These are phyloP conservation scores for Norana najaformis DNA, from an alignment of 2,888 invertebrate genomes.

Conservation along the genomic window DNA sequence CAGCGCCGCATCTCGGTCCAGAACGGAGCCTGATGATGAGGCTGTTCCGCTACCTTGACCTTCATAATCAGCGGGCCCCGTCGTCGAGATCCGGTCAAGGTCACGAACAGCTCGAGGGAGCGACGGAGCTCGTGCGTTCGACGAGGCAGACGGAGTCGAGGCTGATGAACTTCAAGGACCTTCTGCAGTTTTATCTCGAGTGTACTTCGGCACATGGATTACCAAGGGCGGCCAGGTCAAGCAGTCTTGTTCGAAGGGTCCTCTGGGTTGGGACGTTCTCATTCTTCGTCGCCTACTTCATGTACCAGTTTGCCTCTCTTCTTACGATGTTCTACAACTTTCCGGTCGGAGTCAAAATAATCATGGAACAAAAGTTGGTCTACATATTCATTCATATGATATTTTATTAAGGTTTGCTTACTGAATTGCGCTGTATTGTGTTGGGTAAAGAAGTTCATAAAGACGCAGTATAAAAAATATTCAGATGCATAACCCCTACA, in stretches of 20 bases:
- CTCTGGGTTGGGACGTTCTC: constrained; percentile 23
- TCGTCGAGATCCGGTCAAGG: not conserved
- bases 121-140: not conserved
- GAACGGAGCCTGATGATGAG: not conserved
- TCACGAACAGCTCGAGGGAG: not conserved
- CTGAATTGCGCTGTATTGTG: no score
- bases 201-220: constrained; percentile 36
- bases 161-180: constrained; percentile 9
- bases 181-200: constrained; percentile 31
- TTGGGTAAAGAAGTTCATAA: no score
- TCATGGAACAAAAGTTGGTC: constrained; percentile 21
- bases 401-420: no score
- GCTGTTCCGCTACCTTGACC: not conserved
- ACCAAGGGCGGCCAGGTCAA: constrained; percentile 28
- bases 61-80: not conserved
- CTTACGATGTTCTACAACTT: constrained; percentile 23
- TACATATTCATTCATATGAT: not conserved
- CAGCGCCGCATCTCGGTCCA: not conserved
- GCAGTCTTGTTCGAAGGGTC: not conserved
- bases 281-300: constrained; percentile 27
- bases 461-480: no score
- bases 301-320: constrained; percentile 26
- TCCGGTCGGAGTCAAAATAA: constrained; percentile 30
- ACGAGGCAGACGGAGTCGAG: not conserved
- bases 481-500: no score